These are phyloP conservation scores for Aphrophora alni DNA, from an alignment of 2,888 invertebrate species.

Conservation along the genomic window DNA sequence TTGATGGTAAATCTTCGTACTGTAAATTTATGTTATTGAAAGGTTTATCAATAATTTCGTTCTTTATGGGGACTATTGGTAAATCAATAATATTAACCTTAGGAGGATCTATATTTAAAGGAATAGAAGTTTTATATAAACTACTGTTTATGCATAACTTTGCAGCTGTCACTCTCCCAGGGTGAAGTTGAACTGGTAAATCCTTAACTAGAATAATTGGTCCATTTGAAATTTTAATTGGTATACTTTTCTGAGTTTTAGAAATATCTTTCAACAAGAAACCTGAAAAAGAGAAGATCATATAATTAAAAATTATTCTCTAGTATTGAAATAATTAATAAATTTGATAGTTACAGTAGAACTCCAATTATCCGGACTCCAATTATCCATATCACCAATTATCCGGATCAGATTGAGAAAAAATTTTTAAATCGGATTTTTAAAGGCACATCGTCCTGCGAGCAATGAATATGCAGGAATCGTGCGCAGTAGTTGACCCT, in stretches of 20 bases:
- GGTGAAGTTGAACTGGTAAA: background rate
- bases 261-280: background rate
- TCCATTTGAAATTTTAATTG: background rate
- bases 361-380: no score
- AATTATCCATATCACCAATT: no score
- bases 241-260: background rate
- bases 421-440: no score
- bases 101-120: conserved; percentile 1
- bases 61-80: background rate
- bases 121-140: background rate
- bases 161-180: background rate
- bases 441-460: no score
- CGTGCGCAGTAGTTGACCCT: no score
- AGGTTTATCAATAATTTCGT: background rate
- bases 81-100: background rate
- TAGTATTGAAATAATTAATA: no score
- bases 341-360: no score
- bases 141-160: background rate
- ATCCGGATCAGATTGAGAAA: no score
- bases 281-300: no score
- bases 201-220: background rate
- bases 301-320: no score
- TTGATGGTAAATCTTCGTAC: conserved; percentile 29
- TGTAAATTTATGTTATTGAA: background rate
- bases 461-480: no score